Percentiles rank a stretch among this genome's conserved stretches.
Evolutionary conservation across 2,888 invertebrate species (phyloP).

Genomic region (Lithophane socia): DNA sequence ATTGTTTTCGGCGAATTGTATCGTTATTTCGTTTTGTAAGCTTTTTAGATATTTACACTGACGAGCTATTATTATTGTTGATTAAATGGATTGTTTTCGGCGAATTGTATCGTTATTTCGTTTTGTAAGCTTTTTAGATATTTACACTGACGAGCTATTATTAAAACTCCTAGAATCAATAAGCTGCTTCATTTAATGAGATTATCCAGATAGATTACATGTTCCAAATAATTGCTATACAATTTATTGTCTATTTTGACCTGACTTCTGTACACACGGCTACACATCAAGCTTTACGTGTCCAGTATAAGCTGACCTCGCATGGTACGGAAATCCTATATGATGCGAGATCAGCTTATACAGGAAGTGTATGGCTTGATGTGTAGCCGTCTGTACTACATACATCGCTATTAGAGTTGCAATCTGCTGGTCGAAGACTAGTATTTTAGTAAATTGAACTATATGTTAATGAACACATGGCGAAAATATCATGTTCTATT

Average conservation of each 20-base stretch:
- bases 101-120: conserved; percentile 12
- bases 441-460: background rate
- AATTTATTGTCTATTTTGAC: background rate
- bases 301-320: too few species aligned
- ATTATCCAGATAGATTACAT: conserved; percentile 9
- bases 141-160: background rate
- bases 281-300: too few species aligned
- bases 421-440: background rate
- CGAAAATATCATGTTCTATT: background rate
- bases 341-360: too few species aligned
- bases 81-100: background rate
- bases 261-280: too few species aligned
- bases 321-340: too few species aligned
- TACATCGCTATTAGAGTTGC: background rate
- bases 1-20: conserved; percentile 4
- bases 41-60: background rate
- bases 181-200: background rate
- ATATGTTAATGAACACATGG: background rate
- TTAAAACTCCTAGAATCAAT: background rate
- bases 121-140: background rate
- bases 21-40: conserved; percentile 3
- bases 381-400: too few species aligned
- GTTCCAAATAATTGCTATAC: background rate
- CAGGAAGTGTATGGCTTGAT: too few species aligned
- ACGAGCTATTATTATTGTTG: conserved; percentile 3